Conservation (phyloP, 2,113 vertebrate genomes). For the Regulus satrapa region DNA sequence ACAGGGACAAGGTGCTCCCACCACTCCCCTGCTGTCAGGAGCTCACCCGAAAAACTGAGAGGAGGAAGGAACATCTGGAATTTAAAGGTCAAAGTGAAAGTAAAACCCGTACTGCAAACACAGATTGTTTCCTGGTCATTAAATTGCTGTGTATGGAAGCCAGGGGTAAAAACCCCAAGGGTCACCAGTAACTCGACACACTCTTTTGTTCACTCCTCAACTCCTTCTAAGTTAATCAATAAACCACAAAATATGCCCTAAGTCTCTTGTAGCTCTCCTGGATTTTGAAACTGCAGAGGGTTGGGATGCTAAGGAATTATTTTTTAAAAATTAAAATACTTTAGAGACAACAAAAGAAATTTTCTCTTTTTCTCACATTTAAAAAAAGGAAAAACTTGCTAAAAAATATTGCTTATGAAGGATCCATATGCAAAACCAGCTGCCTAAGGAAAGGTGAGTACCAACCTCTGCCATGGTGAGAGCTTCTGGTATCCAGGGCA, state of each 20-base stretch:
- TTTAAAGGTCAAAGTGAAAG: not conserved
- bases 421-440: not conserved
- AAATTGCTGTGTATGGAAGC: not conserved
- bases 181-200: not conserved
- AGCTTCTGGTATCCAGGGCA: not conserved
- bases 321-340: no score
- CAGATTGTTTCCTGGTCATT: not conserved
- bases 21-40: fast-evolving
- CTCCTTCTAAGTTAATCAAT: not conserved
- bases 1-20: not conserved
- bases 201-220: not conserved
- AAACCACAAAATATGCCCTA: not conserved
- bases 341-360: not conserved
- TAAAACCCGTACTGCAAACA: not conserved
- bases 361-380: not conserved
- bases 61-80: not conserved
- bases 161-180: not conserved
- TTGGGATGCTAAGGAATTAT: not conserved
- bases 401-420: not conserved
- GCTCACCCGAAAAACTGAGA: not conserved
- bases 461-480: not conserved
- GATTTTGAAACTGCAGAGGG: not conserved
- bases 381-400: not conserved
- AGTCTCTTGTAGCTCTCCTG: not conserved
- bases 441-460: not conserved